Evolutionary conservation across 2,797 vertebrate species (phyloP), one percentile per base, ranked within the genome.

Genomic region (Tamandua tetradactyla): DNA sequence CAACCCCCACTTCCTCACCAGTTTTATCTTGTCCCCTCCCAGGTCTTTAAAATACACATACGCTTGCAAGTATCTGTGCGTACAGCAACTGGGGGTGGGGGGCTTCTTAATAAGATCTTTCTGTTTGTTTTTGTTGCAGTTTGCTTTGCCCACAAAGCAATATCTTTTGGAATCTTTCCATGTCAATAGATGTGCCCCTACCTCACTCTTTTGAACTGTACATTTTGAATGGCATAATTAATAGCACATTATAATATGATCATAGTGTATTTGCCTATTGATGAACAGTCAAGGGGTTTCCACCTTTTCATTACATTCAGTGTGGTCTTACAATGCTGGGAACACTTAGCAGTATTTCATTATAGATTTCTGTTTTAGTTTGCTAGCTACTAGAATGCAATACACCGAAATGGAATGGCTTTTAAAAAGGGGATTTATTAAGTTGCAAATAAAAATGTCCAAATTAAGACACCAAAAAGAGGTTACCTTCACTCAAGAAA

Each of bases 31-130:
- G 14, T 8, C 18, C 5, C 25, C 13, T 27, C 9, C 18, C 7
- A 3, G 42, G 9, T 62, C 35, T 49, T 71, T 17, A 5, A 30
- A n/a, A 4, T 20, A 11, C 30, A 14, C 10, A 68, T 30, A 37
- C 7, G 2, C 2, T 1, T 2, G 1, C 35, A 5, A 6, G 12
- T 27, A 10, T 52, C 20, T 18, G 7, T 27, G 15, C 12, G 0
- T 40, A 52, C 49, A 52, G 15, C 13, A 14, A 18, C 52, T 52
- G 52, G 47, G 47, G 47, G 47, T 49, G 47, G 52, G 52, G 2
- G 17, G 15, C 5, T 13, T 11, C 4, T 27, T 47, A 2, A 4
- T 32, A 22, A 66, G 72, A 32, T n/a, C 3, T 0, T 40, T 25
- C 14, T 27, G 1, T 10, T 20, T 79, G n/a, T 80, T 9, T 55